These are phyloP conservation scores for Caenorhabditis sinica DNA, from an alignment of 2,888 invertebrate species.

Conservation along the genomic window DNA sequence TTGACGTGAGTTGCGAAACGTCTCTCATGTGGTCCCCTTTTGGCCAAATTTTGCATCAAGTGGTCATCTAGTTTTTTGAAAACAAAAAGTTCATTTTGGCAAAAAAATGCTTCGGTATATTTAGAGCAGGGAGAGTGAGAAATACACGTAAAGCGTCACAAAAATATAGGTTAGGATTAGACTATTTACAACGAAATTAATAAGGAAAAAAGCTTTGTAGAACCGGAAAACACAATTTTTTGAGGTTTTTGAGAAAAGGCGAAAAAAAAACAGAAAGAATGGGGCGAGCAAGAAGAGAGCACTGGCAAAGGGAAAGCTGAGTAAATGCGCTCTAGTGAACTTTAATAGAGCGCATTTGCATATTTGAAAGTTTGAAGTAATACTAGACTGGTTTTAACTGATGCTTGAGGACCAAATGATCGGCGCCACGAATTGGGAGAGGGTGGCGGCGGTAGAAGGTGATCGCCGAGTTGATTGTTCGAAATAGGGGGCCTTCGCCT, in stretches of 20 bases:
- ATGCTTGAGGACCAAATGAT: constrained; percentile 77
- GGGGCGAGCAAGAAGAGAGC: constrained; percentile 26
- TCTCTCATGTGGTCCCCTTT: too few relatives aligned
- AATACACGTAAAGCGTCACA: constrained; percentile 65
- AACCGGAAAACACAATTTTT: constrained; percentile 29
- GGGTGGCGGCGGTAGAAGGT: constrained; percentile 78
- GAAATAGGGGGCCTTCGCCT: constrained; percentile 79
- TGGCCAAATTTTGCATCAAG: not conserved
- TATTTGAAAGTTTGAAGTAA: not conserved
- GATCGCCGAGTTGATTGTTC: constrained; percentile 75
- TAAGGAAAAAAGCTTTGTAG: constrained; percentile 1
- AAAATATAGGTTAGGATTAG: constrained; percentile 18
- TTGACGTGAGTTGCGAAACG: too few relatives aligned
- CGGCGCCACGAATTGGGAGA: constrained; percentile 81
- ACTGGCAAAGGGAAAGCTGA: constrained; percentile 18
- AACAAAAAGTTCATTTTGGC: constrained; percentile 10
- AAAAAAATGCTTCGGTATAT: constrained; percentile 18
- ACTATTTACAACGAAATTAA: constrained; percentile 17
- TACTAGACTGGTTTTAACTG: constrained; percentile 50
- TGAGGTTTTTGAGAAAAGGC: constrained; percentile 18
- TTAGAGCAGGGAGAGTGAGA: not conserved
- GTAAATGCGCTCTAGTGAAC: not conserved
- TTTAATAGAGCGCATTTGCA: not conserved
- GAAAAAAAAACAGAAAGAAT: constrained; percentile 7
- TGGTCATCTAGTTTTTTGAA: not conserved